phyloP scores from a whole-genome alignment of 2,113 vertebrate species.

The Nothoprocta perdicaria region DNA sequence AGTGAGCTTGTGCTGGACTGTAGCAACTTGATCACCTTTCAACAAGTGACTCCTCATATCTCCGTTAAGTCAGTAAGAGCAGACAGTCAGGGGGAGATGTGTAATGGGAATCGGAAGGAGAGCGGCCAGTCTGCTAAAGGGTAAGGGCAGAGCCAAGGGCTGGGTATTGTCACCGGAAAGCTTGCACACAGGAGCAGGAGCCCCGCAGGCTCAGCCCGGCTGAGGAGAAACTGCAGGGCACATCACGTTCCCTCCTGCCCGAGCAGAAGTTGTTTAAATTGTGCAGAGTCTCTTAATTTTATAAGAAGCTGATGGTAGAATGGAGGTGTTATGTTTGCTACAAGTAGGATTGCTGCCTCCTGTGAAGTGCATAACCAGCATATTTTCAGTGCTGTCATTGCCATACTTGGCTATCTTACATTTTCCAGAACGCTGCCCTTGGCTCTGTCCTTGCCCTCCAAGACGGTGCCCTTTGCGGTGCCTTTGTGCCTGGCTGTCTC shows the following conservation, averaged over 20 bases:
- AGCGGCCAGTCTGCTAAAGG: neutral
- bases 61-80: neutral
- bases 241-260: neutral
- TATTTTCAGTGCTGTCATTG: neutral
- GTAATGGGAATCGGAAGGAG: conserved; percentile 28
- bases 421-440: conserved; percentile 38
- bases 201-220: neutral
- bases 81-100: neutral
- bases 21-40: conserved; percentile 45
- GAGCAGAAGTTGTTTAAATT: neutral
- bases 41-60: conserved; percentile 27
- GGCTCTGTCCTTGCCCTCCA: neutral
- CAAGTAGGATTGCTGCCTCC: neutral
- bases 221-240: neutral
- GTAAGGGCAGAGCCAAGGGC: conserved; percentile 15
- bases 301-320: neutral
- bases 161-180: neutral
- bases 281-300: neutral
- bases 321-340: neutral
- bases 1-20: conserved; percentile 12
- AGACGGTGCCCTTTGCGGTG: neutral
- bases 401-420: neutral
- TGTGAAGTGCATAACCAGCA: neutral
- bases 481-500: neutral
- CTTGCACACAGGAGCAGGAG: neutral